phyloP scores from a whole-genome alignment of 2,113 vertebrate species.

The Zosterops borbonicus region DNA sequence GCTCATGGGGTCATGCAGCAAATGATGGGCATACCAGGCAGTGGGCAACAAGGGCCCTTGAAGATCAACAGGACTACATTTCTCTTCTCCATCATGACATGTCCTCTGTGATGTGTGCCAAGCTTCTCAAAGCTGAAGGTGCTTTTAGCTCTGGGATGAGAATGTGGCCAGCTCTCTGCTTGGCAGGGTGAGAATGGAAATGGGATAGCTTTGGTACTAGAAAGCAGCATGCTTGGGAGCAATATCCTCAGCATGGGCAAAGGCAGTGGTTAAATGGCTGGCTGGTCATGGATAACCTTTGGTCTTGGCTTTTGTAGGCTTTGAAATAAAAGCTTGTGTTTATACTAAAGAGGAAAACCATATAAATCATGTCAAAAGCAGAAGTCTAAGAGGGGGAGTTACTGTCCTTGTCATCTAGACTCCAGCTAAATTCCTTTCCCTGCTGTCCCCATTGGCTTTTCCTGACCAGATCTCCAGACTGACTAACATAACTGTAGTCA shows the following conservation, averaged over 20 bases:
- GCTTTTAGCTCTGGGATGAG: background rate
- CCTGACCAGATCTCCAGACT: background rate
- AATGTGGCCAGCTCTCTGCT: background rate
- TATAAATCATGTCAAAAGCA: background rate
- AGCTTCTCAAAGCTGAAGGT: background rate
- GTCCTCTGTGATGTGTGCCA: background rate
- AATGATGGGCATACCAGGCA: background rate
- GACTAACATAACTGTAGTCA: background rate
- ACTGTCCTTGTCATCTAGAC: background rate
- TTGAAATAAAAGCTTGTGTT: background rate
- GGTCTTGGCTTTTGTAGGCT: background rate
- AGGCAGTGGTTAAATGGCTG: background rate
- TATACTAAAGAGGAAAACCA: background rate
- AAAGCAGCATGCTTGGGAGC: background rate
- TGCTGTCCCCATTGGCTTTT: background rate
- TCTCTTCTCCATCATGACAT: background rate
- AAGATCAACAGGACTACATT: background rate
- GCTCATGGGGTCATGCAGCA: background rate
- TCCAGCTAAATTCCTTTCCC: background rate
- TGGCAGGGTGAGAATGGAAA: background rate
- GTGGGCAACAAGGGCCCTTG: background rate
- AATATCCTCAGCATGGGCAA: background rate
- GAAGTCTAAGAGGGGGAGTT: background rate
- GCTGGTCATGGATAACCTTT: background rate
- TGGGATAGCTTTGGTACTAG: background rate